Percentiles rank a stretch among this genome's conserved stretches.
phyloP scores from a whole-genome alignment of 2,797 vertebrate genomes.

The Crypturellus tataupa region DNA sequence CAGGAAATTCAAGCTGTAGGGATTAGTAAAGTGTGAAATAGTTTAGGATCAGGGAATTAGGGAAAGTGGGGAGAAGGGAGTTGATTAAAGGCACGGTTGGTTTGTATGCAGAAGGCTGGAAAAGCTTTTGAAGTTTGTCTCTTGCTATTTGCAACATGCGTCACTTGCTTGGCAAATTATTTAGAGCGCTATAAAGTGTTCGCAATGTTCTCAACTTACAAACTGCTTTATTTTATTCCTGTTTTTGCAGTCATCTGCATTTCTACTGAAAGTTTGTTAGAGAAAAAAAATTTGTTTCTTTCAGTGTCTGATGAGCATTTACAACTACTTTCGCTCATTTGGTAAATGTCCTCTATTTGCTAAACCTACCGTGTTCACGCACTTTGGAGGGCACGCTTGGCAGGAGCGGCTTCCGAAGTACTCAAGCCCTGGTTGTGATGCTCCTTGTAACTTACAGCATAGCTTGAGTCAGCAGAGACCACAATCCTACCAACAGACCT shows the following conservation, averaged over 20 bases:
- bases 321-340: background rate
- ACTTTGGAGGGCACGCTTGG: background rate
- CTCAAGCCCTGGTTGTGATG: background rate
- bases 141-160: background rate
- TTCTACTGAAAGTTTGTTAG: background rate
- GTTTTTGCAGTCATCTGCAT: background rate
- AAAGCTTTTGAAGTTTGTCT: constrained; percentile 51
- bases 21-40: constrained; percentile 31
- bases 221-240: background rate
- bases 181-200: background rate
- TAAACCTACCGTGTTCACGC: constrained; percentile 5
- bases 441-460: background rate
- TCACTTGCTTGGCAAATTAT: constrained; percentile 37
- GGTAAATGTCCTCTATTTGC: background rate
- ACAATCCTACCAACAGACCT: constrained; percentile 3
- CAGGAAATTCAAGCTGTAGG: background rate
- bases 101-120: background rate
- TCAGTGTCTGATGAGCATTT: background rate
- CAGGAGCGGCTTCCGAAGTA: background rate
- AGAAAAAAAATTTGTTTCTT: background rate
- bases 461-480: background rate
- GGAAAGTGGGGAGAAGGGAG: background rate
- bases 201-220: constrained; percentile 14
- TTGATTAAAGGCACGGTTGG: constrained; percentile 2
- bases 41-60: constrained; percentile 31